These are phyloP conservation scores for Paradoxurus hermaphroditus DNA, from an alignment of 2,113 vertebrate genomes.

Conservation along the genomic window DNA sequence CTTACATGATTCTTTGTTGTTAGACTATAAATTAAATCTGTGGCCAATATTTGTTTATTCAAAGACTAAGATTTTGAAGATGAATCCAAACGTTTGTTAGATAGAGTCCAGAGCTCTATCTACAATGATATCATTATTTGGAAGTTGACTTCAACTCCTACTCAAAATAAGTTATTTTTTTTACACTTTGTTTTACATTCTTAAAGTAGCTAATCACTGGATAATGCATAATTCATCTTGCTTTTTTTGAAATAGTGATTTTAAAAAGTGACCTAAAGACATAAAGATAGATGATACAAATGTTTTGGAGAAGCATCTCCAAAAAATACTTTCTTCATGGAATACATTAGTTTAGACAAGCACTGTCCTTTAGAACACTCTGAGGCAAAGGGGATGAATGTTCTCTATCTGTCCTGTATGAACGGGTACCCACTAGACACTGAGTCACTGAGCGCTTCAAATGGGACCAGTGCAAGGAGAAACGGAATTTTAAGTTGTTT, in stretches of 20 bases:
- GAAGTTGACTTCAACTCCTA: not conserved
- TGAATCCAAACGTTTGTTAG: not conserved
- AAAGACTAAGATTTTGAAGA: not conserved
- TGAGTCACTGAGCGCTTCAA: not conserved
- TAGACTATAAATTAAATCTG: not conserved
- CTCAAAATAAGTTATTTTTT: not conserved
- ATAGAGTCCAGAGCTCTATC: not conserved
- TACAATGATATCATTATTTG: not conserved
- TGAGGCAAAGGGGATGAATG: not conserved
- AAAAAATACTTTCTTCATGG: conserved; percentile 35
- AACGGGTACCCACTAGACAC: not conserved
- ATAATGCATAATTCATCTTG: not conserved
- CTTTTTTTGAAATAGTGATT: not conserved
- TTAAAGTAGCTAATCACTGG: not conserved
- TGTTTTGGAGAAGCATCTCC: not conserved
- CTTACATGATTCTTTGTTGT: not conserved
- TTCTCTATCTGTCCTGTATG: not conserved
- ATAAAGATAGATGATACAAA: not conserved
- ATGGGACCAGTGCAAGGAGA: not conserved
- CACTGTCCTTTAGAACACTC: not conserved
- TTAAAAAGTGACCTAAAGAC: not conserved
- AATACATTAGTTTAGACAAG: not conserved
- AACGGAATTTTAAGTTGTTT: conserved; percentile 9
- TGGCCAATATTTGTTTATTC: not conserved
- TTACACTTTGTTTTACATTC: not conserved